These are phyloP conservation scores for Pegoplata infirma DNA, from an alignment of 2,888 invertebrate genomes.

Conservation along the genomic window DNA sequence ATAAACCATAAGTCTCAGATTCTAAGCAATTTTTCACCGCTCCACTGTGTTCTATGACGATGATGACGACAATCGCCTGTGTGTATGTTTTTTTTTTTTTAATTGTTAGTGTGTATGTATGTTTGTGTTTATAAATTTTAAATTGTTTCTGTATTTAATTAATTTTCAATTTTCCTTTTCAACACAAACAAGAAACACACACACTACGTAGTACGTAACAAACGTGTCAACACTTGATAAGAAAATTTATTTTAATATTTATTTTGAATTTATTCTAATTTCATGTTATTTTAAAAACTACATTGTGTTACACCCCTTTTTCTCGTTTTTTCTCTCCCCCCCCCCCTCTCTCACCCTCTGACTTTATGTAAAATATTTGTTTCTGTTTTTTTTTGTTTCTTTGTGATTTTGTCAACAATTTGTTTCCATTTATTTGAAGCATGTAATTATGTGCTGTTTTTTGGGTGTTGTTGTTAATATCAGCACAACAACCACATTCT, in stretches of 20 bases:
- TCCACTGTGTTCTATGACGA: neutral
- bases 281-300: neutral
- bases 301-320: neutral
- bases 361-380: neutral
- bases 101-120: neutral
- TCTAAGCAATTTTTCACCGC: too few relatives aligned
- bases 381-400: neutral
- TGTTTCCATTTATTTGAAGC: neutral
- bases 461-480: neutral
- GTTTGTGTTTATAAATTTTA: neutral
- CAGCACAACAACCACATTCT: neutral
- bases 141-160: constrained; percentile 35
- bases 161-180: constrained; percentile 40
- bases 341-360: neutral
- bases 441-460: neutral
- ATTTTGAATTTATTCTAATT: constrained; percentile 16
- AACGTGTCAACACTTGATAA: constrained; percentile 48
- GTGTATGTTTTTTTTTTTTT: neutral
- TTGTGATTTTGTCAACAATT: neutral
- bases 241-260: constrained; percentile 27
- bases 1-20: too few relatives aligned
- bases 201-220: neutral
- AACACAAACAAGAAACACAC: neutral
- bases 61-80: neutral
- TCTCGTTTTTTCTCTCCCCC: neutral